Percentiles rank a stretch among this genome's conserved stretches.
Conservation (phyloP, 2,113 vertebrate species). For the Pelodiscus sinensis region DNA sequence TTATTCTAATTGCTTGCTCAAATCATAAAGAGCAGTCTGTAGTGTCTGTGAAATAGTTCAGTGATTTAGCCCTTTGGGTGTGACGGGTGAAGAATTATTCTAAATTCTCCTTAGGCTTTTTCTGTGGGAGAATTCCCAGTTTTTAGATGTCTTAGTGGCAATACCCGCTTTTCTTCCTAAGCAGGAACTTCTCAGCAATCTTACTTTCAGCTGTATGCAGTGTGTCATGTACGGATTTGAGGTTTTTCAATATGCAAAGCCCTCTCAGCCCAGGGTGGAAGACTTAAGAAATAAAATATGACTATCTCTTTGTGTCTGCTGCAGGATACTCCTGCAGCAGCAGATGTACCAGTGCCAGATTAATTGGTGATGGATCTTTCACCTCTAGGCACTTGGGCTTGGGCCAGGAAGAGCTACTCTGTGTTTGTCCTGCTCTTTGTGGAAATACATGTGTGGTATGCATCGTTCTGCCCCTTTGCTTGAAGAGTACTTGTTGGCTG, state of each 20-base stretch:
- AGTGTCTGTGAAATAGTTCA: constrained; percentile 44
- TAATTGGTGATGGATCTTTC: constrained; percentile 13
- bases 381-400: background rate
- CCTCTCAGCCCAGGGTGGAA: background rate
- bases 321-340: constrained; percentile 21
- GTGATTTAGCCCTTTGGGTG: constrained; percentile 44
- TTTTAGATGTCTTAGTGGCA: constrained; percentile 4
- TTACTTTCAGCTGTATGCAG: constrained; percentile 42
- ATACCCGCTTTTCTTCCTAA: constrained; percentile 27
- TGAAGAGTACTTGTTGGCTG: background rate
- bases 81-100: constrained; percentile 56
- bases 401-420: background rate
- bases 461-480: background rate
- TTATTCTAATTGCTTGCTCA: constrained; percentile 62
- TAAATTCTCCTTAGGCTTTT: constrained; percentile 6
- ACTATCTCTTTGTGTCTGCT: background rate
- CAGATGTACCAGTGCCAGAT: background rate
- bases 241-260: constrained; percentile 9
- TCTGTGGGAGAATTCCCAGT: constrained; percentile 18
- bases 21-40: constrained; percentile 46
- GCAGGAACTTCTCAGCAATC: constrained; percentile 20
- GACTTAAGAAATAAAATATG: background rate
- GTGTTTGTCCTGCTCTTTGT: background rate
- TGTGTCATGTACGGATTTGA: constrained; percentile 27
- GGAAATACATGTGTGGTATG: fast-evolving